phyloP scores from a whole-genome alignment of 2,888 invertebrate species.

The Ormyrus thymus region DNA sequence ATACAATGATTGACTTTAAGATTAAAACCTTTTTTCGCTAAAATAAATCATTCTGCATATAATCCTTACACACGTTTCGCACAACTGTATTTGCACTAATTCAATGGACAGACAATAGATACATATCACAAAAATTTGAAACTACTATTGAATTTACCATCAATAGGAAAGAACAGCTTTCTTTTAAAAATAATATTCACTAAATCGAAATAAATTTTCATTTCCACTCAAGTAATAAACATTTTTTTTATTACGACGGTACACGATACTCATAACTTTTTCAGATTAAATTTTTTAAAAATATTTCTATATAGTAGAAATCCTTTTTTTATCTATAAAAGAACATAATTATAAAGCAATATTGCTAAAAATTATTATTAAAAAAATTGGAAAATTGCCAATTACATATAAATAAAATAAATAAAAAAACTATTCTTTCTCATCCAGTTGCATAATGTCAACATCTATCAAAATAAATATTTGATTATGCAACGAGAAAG shows the following conservation, averaged over 20 bases:
- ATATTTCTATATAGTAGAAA: too few relatives aligned
- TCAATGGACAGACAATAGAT: conserved; percentile 46
- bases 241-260: not conserved
- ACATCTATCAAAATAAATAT: too few relatives aligned
- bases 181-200: conserved; percentile 2
- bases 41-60: conserved; percentile 38
- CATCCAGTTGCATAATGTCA: too few relatives aligned
- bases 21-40: conserved; percentile 18
- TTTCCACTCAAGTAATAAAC: too few relatives aligned
- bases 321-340: too few relatives aligned
- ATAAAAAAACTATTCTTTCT: too few relatives aligned
- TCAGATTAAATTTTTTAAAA: too few relatives aligned
- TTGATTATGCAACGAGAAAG: too few relatives aligned
- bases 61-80: not conserved
- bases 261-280: not conserved
- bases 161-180: conserved; percentile 26
- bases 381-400: too few relatives aligned
- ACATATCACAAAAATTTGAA: conserved; percentile 44
- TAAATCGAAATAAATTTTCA: not conserved
- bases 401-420: too few relatives aligned
- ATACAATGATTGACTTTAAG: conserved; percentile 41
- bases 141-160: conserved; percentile 10
- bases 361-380: too few relatives aligned
- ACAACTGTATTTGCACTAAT: conserved; percentile 30
- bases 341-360: too few relatives aligned